A percentile compares a stretch with the other conserved stretches of the same genome.
Conservation (phyloP, 2,797 vertebrate genomes). For the Hemitrygon akajei region DNA sequence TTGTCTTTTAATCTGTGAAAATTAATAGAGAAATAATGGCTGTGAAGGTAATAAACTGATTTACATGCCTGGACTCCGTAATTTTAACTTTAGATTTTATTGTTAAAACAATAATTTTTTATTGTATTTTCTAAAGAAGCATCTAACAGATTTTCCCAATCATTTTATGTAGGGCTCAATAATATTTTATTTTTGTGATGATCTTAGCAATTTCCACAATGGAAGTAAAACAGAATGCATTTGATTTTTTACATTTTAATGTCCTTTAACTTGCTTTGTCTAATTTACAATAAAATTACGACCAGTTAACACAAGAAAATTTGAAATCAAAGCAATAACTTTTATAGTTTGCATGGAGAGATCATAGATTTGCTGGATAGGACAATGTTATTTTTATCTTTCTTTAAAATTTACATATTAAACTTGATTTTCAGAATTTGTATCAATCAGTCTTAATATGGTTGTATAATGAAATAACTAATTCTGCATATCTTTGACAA, state of each 20-base stretch:
- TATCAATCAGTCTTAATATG: neutral
- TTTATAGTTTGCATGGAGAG: neutral
- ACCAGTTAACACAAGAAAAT: neutral
- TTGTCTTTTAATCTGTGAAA: neutral
- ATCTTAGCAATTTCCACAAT: neutral
- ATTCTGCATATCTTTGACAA: neutral
- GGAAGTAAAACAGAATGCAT: neutral
- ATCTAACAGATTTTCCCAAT: neutral
- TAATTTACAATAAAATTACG: neutral
- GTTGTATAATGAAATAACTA: neutral
- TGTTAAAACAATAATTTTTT: slow-evolving; percentile 5
- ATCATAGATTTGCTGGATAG: neutral
- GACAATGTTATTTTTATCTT: neutral
- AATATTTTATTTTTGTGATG: neutral
- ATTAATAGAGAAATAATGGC: neutral
- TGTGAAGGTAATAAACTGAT: neutral
- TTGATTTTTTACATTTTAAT: neutral
- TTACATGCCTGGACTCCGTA: neutral
- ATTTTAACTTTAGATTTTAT: slow-evolving; percentile 19
- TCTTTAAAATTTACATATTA: neutral
- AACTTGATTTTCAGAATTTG: neutral
- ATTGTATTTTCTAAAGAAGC: slow-evolving; percentile 14
- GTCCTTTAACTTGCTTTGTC: neutral
- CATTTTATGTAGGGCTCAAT: neutral
- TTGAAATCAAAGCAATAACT: neutral